Conservation (phyloP, 2,888 invertebrate genomes). For the Pteria penguin region DNA sequence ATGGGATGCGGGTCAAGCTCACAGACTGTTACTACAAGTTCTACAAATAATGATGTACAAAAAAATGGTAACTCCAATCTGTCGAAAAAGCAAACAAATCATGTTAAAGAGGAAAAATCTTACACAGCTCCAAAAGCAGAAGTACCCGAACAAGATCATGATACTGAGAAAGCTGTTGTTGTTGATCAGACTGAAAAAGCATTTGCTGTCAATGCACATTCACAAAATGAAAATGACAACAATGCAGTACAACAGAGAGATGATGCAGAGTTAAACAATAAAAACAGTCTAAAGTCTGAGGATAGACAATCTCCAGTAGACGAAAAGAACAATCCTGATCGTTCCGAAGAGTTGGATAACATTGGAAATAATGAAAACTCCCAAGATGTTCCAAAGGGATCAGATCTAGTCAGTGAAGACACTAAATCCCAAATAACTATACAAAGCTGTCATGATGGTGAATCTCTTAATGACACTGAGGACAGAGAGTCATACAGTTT, state of each 20-base stretch:
- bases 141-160: background rate
- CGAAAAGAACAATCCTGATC: background rate
- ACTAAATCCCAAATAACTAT: background rate
- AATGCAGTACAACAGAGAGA: background rate
- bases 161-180: background rate
- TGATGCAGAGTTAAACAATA: background rate
- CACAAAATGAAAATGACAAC: background rate
- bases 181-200: background rate
- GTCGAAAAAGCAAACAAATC: background rate
- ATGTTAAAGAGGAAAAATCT: background rate
- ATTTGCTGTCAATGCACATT: background rate
- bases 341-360: too few relatives aligned
- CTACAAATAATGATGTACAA: too few relatives aligned
- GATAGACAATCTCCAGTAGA: background rate
- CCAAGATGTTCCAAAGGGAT: background rate
- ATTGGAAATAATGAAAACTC: background rate
- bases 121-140: background rate
- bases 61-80: background rate
- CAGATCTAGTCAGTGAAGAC: background rate
- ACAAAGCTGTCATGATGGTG: background rate
- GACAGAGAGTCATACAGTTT: background rate
- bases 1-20: constrained; percentile 17
- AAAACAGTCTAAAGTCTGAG: background rate
- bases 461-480: background rate
- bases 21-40: background rate